Evolutionary conservation across 1,140 invertebrate species (phyloP).

Genomic region (Achroia grisella): DNA sequence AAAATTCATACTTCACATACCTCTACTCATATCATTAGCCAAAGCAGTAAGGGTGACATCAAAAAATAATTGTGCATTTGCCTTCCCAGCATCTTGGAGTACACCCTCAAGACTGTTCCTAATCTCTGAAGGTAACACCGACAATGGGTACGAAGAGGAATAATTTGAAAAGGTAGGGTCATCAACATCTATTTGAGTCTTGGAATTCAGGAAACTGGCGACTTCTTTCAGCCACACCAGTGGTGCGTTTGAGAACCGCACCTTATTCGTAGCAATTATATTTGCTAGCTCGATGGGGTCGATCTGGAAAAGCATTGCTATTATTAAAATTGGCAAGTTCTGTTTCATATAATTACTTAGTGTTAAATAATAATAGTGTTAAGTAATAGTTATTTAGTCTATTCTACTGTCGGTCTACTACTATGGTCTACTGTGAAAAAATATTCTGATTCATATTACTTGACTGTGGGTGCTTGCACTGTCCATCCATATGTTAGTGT

Average conservation of each 20-base stretch:
- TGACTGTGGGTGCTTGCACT: too few species aligned
- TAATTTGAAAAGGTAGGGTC: constrained; percentile 75
- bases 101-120: constrained; percentile 73
- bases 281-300: constrained; percentile 73
- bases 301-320: constrained; percentile 74
- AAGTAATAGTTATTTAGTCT: too few species aligned
- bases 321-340: too few species aligned
- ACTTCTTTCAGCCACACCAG: constrained; percentile 77
- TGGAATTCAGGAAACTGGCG: constrained; percentile 76
- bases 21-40: constrained; percentile 80
- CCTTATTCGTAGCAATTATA: constrained; percentile 71
- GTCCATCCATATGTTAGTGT: too few species aligned
- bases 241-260: constrained; percentile 76
- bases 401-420: too few species aligned
- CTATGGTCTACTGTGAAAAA: too few species aligned
- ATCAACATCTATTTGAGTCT: constrained; percentile 76
- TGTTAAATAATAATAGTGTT: too few species aligned
- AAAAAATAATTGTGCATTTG: constrained; percentile 77
- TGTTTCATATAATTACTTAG: too few species aligned
- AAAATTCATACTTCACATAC: constrained; percentile 28
- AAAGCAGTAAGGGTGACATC: constrained; percentile 78
- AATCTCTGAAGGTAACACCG: constrained; percentile 72
- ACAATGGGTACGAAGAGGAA: constrained; percentile 71
- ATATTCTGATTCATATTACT: too few species aligned
- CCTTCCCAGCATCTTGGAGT: constrained; percentile 73